Base-by-base conservation (phyloP, 2,797 vertebrate genomes). In the Danionella dracula region DNA sequence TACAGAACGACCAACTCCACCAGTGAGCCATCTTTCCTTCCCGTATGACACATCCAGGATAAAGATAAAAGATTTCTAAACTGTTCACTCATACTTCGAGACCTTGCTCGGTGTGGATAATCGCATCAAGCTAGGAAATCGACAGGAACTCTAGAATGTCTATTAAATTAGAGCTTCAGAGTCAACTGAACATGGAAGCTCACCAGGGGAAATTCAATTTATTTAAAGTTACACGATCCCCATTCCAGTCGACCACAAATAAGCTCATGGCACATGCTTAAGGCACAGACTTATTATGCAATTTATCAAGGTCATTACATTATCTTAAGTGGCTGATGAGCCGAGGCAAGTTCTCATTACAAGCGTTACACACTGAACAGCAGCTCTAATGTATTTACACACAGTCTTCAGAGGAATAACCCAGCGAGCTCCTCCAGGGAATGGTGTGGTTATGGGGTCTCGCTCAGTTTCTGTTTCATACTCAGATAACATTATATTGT, bases 161-260 rank as follows among this genome's bases (percentile, higher is more conserved):
- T 84, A 87, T 86, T 82, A 75, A 87, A 85, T 88, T 85, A 86
- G 58, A 59, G 59, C 79, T 82, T 85, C 75, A 82, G 84, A 75
- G 69, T 53, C 79, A 69, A 78, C 73, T 79, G 73, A 78, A 79
- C 71, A 73, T 57, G 48, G 65, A 60, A 75, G 77, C 79, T 80
- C 73, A 72, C 76, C 81, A 75, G 84, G 83, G 85, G 86, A 86
- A 88, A 89, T 85, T 82, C 31, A 79, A 87, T 88, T 87, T 80
- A 86, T 86, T 82, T 85, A 68, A 80, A 78, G 86, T 80, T 85
- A 87, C 79, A 76, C 72, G 75, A 86, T 81, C 72, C 67, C 69
- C 74, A 74, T 84, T 85, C 77, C 76, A 74, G 59, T 59, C 69
- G 76, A 45, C 13, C 9, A 56, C 42, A 44, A 54, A 58, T 61